Evolutionary conservation across 2,113 vertebrate species (phyloP).

Genomic region (Piaya cayana): DNA sequence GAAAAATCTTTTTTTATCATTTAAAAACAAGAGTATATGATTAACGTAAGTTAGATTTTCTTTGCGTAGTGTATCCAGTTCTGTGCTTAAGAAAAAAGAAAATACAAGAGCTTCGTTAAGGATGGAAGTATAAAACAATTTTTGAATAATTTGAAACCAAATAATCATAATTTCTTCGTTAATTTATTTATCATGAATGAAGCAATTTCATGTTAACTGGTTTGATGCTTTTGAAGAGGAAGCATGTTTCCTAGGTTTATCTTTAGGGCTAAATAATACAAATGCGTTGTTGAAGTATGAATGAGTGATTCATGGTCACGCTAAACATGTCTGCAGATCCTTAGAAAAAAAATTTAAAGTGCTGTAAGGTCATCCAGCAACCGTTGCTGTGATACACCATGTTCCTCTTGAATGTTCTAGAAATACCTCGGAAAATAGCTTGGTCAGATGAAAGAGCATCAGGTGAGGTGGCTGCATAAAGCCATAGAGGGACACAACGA

Average conservation of each 20-base stretch:
- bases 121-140: neutral
- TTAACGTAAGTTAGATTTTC: neutral
- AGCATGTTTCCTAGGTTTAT: neutral
- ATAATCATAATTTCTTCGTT: neutral
- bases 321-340: neutral
- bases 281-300: neutral
- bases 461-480: neutral
- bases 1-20: neutral
- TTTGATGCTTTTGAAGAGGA: neutral
- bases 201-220: neutral
- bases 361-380: neutral
- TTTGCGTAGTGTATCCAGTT: accelerated
- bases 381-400: neutral
- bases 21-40: neutral
- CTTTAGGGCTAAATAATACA: neutral
- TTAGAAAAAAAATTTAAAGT: neutral
- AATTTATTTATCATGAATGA: neutral
- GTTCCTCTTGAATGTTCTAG: neutral
- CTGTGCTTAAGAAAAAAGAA: neutral
- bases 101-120: neutral
- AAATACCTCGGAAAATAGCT: neutral
- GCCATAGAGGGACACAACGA: accelerated
- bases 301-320: accelerated
- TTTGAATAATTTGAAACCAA: neutral
- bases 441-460: neutral